Base-by-base conservation (phyloP, 2,113 vertebrate genomes). In the Ciconia maguari region DNA sequence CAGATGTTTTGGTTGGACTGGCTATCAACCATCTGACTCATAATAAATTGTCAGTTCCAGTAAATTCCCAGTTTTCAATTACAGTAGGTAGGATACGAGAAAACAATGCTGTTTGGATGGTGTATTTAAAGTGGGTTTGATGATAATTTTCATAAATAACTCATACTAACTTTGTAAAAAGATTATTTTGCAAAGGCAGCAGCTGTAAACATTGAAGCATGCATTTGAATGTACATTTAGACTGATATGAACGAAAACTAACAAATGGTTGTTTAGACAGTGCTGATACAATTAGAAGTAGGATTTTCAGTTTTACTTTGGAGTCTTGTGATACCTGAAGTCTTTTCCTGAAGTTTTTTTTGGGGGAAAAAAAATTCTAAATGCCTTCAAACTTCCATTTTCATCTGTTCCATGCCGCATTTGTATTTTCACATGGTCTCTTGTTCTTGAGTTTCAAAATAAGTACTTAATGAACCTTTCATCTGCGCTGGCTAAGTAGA, bases 1-100 rank as follows among this genome's bases (percentile, higher is more conserved):
- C 98, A 98, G 98, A 98, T 98, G 98, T 98, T 98, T 98, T 98
- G 96, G 97, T 98, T 98, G 98, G 98, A 98, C 97, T 96, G 97
- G 92, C 97, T 97, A 95, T 98, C 97, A 97, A 95, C 97, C 96
- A 87, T 98, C 97, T 98, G 98, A 98, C 97, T 98, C 98, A 98
- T 98, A 97, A 98, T 97, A 98, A 98, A 98, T 98, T 97, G 96
- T 98, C 97, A 98, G 95, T 98, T 98, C 98, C 98, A 98, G 98
- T 98, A 98, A 98, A 95, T 98, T 98, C 97, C 93, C 97, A 98
- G 98, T 98, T 98, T 98, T 98, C 97, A 97, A 71, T 98, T 98
- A 98, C 98, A 98, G 98, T 98, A 98, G 98, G 97, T 98, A 98
- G 97, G 97, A 98, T 97, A 93, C 54, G 68, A 96, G 96, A 98